Base-by-base conservation (phyloP, 1,140 invertebrate species). In the Drosophila rhopaloa region DNA sequence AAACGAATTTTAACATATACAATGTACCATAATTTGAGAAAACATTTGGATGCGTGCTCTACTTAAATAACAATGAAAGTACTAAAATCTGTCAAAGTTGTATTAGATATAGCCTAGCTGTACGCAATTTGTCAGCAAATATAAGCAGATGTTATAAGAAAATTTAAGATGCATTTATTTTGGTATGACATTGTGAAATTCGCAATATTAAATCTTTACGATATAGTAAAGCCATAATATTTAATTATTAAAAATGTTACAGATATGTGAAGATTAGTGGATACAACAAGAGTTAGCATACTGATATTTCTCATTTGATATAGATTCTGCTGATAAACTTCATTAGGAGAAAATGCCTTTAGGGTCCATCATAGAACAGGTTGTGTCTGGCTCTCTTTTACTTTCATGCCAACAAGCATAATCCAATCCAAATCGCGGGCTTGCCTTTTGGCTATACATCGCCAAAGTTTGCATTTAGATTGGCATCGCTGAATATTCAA, bases 401-500 rank as follows among this genome's bases (percentile, higher is more conserved):
- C 61, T 76, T 67, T 67, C 72, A 48, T 58, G 37, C 40, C 38
- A 44, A 50, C 24, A 27, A 77, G 61, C 63, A 48, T 75, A 82
- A 70, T 82, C 63, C 37, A 44, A 29, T 65, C 60, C 41, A 67
- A 44, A 37, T 53, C 32, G 24, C 56, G 16, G 43, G 16, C 43
- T 51, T 51, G 59, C 50, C 67, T 41, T n/a, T 51, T 32, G 75
- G 50, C 63, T 38, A 51, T 27, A 38, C 19, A 40, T 66, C 27
- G 41, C 65, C 40, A 41, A 66, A 51, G 60, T 65, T 70, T 27
- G 59, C 43, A 44, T 75, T 56, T 40, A 76, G 48, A 59, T 50
- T 44, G 47, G 19, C 24, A 32, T 67, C 66, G 38, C 55, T 86
- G 62, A 88, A 88, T 83, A 86, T 86, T 82, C 62, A 86, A 62